Evolutionary conservation across 2,888 invertebrate genomes (phyloP).

Genomic region (Apodemia duryi): DNA sequence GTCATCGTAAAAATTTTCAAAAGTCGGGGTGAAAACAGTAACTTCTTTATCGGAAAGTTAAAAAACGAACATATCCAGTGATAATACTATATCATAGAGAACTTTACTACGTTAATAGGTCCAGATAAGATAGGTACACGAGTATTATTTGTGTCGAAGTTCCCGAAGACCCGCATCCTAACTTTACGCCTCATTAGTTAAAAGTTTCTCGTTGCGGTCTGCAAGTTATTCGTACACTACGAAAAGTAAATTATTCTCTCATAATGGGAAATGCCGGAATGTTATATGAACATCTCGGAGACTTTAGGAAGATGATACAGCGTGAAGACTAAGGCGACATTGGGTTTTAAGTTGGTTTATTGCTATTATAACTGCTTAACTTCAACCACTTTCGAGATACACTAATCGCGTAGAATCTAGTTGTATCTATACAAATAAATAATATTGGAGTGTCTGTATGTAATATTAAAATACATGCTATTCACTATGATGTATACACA

Average conservation of each 20-base stretch:
- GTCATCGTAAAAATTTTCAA: no score
- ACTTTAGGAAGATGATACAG: not conserved
- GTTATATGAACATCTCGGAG: not conserved
- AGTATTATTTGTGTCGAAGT: not conserved
- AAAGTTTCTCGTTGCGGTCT: constrained; percentile 1
- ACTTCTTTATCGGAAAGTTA: no score
- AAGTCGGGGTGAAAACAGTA: no score
- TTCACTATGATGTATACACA: no score
- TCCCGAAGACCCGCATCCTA: not conserved
- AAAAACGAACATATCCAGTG: no score
- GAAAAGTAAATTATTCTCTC: constrained; percentile 1
- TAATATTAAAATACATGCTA: no score
- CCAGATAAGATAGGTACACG: not conserved
- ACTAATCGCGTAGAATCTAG: no score
- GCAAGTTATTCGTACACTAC: constrained; percentile 2
- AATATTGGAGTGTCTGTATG: no score
- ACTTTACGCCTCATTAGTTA: constrained; percentile 4
- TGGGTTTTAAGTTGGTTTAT: not conserved
- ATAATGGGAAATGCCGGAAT: constrained; percentile 7
- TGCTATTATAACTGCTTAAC: not conserved
- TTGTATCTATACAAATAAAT: no score
- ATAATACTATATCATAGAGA: no score
- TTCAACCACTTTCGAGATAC: not conserved
- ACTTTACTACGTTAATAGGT: no score
- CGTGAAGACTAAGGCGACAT: not conserved